Base-by-base conservation (phyloP, 2,888 invertebrate species). In the Pyrrhia umbra region DNA sequence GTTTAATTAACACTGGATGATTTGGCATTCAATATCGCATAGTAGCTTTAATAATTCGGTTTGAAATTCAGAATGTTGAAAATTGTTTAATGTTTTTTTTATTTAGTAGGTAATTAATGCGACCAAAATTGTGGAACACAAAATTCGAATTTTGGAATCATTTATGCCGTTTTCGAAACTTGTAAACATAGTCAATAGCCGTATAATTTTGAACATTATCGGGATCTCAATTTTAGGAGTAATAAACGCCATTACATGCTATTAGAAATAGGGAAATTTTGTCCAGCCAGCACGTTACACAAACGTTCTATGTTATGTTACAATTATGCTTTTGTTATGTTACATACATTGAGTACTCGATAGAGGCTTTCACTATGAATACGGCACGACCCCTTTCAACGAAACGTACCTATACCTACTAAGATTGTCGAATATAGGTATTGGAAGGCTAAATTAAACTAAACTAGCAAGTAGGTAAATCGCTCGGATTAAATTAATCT, bases 271-370 rank as follows among this genome's bases (percentile, higher is more conserved):
- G 13, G 1, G 13, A 23, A 55, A 55, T 45, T 49, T 6, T 4
- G 21, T 37, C 15, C 10, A 37, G 13, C 25, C 13, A 6, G 20
- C 21, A 52, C 49, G 25, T 52, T 25, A 25, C 37, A 23, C 16
- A 55, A 60, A 54, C 30, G 1, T 46, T 40, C 10, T 1, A 43
- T 69, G 57, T 75, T 73, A 42, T 64, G 50, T 27, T 70, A 75
- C 30, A 51, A 71, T 68, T 68, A 68, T 39, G n/a, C 21, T 43
- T n/a, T 25, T 70, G 72, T 67, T 56, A n/a, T 21, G 20, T 3
- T 23, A 21, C 13, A 52, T 25, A 16, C 15, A 2, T 15, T 55
- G 15, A 9, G 1, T 13, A n/a, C 4, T 21, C 16, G 39, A 18
- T 18, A 13, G 40, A 30, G 10, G 25, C 9, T 9, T 47, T 9